These are phyloP conservation scores for Micropoecilia bifurca DNA, from an alignment of 2,797 vertebrate genomes.

Conservation along the genomic window DNA sequence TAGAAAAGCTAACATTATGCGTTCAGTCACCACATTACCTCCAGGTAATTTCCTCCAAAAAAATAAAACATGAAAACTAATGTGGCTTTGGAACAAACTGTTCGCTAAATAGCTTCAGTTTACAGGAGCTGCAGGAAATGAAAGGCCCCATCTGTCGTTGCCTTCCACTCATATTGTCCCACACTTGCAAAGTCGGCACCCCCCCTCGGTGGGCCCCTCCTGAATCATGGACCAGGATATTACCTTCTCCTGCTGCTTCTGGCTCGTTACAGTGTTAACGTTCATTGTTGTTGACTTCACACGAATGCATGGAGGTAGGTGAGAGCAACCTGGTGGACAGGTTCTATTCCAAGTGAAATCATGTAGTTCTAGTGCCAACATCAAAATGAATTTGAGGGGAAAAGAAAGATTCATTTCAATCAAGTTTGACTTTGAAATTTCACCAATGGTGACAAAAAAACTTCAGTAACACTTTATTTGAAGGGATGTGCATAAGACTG, in stretches of 20 bases:
- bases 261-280: neutral
- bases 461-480: no score
- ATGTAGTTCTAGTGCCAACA: neutral
- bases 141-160: neutral
- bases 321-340: conserved; percentile 19
- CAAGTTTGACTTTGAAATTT: neutral
- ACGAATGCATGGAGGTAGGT: conserved; percentile 2
- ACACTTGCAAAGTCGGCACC: neutral
- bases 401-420: neutral
- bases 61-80: neutral
- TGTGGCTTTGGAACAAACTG: neutral
- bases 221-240: neutral
- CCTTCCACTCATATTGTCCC: neutral
- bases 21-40: neutral
- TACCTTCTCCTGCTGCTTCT: neutral
- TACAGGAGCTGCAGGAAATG: neutral
- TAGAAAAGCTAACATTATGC: neutral
- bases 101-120: neutral
- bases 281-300: neutral
- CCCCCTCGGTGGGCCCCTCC: neutral
- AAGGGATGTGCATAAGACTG: no score
- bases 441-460: no score
- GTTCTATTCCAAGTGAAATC: conserved; percentile 5
- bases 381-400: neutral
- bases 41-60: neutral